Percentiles rank a stretch among this genome's conserved stretches.
Conservation (phyloP, 2,888 invertebrate species). For the Dasypogon diadema region DNA sequence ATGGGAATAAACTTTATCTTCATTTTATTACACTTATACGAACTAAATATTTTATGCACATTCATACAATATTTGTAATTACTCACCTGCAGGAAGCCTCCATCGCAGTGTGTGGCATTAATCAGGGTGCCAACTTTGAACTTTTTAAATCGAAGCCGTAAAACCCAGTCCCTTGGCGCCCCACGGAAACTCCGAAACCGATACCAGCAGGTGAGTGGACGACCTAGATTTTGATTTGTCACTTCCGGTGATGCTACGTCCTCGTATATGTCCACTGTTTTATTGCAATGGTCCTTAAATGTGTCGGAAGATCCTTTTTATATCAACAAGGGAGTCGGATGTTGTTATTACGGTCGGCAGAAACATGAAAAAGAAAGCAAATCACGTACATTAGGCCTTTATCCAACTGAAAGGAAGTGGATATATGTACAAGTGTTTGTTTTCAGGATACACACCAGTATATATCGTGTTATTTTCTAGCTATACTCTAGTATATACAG, state of each 20-base stretch:
- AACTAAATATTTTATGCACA: neutral
- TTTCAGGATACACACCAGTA: neutral
- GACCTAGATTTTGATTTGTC: constrained; percentile 83
- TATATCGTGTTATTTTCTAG: neutral
- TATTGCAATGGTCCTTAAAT: constrained; percentile 88
- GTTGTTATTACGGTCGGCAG: constrained; percentile 17
- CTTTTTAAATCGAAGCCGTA: constrained; percentile 90
- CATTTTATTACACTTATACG: constrained; percentile 9
- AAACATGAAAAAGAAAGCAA: constrained; percentile 42
- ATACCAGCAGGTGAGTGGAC: constrained; percentile 90
- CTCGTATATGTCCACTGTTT: constrained; percentile 93
- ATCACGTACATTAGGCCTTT: constrained; percentile 29
- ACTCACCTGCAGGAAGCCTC: constrained; percentile 87
- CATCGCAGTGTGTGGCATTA: constrained; percentile 89
- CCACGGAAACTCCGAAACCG: constrained; percentile 89
- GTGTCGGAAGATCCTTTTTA: constrained; percentile 62
- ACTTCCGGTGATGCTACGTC: constrained; percentile 91
- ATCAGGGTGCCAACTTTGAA: constrained; percentile 90
- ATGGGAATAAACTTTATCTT: neutral
- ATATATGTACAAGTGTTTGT: neutral
- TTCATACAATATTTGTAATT: neutral
- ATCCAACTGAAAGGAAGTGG: constrained; percentile 10
- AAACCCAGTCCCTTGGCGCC: constrained; percentile 90
- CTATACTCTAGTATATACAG: neutral
- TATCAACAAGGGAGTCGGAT: constrained; percentile 19